Conservation (phyloP, 2,888 invertebrate species). For the Therioaphis trifolii region DNA sequence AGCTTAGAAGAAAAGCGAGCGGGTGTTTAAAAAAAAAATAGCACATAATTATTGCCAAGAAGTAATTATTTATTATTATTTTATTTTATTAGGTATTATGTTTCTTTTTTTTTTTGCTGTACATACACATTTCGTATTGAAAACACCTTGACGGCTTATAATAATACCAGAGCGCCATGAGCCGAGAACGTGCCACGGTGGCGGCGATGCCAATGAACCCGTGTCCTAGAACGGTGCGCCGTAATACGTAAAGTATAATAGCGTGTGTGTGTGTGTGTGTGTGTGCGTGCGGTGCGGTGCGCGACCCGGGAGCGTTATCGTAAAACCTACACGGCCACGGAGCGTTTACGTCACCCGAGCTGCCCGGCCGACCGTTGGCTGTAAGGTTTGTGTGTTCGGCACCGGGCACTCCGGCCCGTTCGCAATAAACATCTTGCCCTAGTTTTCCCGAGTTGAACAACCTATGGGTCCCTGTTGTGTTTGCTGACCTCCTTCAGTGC, state of each 20-base stretch:
- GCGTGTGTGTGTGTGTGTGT: neutral
- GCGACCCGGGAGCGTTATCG: constrained; percentile 27
- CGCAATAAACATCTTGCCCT: constrained; percentile 49
- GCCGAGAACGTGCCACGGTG: constrained; percentile 56
- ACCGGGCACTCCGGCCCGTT: constrained; percentile 22
- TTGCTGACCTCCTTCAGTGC: constrained; percentile 56
- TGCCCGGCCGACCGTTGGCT: neutral
- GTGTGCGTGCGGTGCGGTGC: neutral
- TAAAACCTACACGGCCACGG: constrained; percentile 46
- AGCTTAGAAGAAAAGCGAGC: neutral
- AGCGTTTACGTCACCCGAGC: constrained; percentile 26
- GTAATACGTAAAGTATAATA: neutral
- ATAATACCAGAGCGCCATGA: constrained; percentile 57
- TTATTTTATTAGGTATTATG: neutral
- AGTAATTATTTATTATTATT: neutral
- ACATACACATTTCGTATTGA: constrained; percentile 37
- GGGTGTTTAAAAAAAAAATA: constrained; percentile 2
- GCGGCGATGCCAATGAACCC: constrained; percentile 59
- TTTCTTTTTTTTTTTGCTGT: neutral
- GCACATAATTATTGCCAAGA: constrained; percentile 35
- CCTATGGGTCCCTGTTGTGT: constrained; percentile 58
- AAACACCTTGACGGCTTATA: constrained; percentile 60
- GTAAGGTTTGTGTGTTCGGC: constrained; percentile 31
- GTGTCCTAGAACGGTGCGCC: constrained; percentile 56
- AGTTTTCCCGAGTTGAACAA: constrained; percentile 50